Base-by-base conservation (phyloP, 2,888 invertebrate species). In the Eudemis profundana region DNA sequence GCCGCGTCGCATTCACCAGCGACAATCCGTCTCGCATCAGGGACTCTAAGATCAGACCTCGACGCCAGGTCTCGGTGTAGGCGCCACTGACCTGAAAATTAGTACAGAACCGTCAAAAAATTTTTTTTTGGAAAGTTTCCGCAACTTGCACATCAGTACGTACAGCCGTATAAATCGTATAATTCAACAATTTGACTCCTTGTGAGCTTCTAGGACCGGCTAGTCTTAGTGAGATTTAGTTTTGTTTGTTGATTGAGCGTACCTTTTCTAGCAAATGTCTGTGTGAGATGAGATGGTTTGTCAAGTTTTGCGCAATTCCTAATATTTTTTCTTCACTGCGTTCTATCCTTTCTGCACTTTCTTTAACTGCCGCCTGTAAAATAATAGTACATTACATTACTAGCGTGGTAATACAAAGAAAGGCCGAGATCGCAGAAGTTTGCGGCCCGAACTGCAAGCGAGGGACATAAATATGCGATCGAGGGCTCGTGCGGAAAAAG, bases 41-140 rank as follows among this genome's bases (percentile, higher is more conserved):
- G 0, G 86, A 82, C 70, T 93, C 90, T n/a, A 93, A 76, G 33
- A 87, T 80, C 56, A 92, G 78, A 0, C 93, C 89, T 10, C 93
- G 89, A 60, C 93, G 93, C 93, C 94, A 94, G 60, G 94, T 90
- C 73, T 95, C 94, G 40, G 93, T 91, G 76, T 94, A 94, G 76
- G 94, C 94, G 69, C 94, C 94, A 73, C 93, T 93, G 40, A 94
- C 93, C 94, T 95, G 73, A 3, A 70, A 63, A 44, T 10, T 1
- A 42, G 17, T 17, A 38, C 3, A n/a, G 12, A 21, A n/a, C n/a
- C n/a, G n/a, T n/a, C n/a, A n/a, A n/a, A n/a, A n/a, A n/a, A n/a
- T n/a, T n/a, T n/a, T n/a, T 49, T 27, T 33, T 10, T 29, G 29
- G 8, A 29, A 8, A 21, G 42, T 8, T 42, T 15, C 7, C 15